Evolutionary conservation across 2,888 invertebrate species (phyloP).

Genomic region (Scaptomyza parva): DNA sequence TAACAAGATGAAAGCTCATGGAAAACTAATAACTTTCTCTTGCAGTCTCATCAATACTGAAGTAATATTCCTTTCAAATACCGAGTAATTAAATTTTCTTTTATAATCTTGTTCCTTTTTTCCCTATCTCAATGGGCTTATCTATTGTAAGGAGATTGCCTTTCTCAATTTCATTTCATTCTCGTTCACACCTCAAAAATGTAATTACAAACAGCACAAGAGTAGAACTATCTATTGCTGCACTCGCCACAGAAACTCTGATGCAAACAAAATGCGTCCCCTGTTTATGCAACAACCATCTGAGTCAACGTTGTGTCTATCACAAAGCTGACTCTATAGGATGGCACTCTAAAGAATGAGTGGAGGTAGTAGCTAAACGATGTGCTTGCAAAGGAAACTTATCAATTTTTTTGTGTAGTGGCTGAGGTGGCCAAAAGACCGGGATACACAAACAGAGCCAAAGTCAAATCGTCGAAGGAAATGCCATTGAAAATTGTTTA

Average conservation of each 20-base stretch:
- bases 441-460: conserved; percentile 56
- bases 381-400: conserved; percentile 36
- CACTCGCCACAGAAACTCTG: conserved; percentile 31
- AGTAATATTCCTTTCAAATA: no score
- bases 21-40: no score
- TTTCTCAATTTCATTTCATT: neutral
- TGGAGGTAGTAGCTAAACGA: neutral
- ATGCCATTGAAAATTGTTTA: conserved; percentile 78
- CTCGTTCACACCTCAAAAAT: neutral
- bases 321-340: conserved; percentile 45
- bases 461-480: conserved; percentile 71
- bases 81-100: neutral
- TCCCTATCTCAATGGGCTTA: neutral
- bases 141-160: neutral
- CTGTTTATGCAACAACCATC: conserved; percentile 2
- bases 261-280: conserved; percentile 5
- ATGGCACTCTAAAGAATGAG: conserved; percentile 27
- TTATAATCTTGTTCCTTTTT: neutral
- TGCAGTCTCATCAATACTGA: no score
- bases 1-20: no score
- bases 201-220: conserved; percentile 36
- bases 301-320: neutral
- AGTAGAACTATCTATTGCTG: conserved; percentile 10
- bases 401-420: conserved; percentile 50
- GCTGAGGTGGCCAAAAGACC: conserved; percentile 19